phyloP scores from a whole-genome alignment of 2,113 vertebrate species.

The Mesitornis unicolor region DNA sequence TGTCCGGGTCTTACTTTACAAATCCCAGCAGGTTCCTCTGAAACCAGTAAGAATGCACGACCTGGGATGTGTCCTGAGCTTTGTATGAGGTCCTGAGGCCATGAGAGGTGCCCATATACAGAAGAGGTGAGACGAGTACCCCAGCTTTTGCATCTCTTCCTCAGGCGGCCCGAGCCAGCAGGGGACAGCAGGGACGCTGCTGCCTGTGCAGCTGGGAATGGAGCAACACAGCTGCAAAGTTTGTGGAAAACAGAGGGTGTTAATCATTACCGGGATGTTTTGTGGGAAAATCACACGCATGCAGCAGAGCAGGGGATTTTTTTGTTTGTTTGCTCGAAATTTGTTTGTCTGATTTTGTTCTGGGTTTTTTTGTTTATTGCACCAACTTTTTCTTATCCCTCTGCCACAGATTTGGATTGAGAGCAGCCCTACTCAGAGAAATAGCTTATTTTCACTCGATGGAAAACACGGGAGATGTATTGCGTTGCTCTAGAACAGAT shows the following conservation, averaged over 20 bases:
- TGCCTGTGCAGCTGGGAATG: not conserved
- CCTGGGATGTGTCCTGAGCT: not conserved
- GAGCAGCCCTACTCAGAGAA: not conserved
- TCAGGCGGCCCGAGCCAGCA: not conserved
- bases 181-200: accelerated
- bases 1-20: not conserved
- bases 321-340: not conserved
- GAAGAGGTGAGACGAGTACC: not conserved
- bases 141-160: not conserved
- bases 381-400: not conserved
- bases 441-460: not conserved
- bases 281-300: not conserved
- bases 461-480: not conserved
- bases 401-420: not conserved
- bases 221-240: accelerated
- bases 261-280: not conserved
- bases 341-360: not conserved
- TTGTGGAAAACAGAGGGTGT: not conserved
- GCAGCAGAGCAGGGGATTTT: not conserved
- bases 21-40: not conserved
- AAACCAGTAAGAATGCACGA: not conserved
- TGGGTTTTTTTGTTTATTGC: not conserved
- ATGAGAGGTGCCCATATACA: not conserved
- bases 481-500: not conserved
- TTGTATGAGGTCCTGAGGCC: not conserved